Conservation (phyloP, 1,140 invertebrate genomes). For the Micrasema minimum region DNA sequence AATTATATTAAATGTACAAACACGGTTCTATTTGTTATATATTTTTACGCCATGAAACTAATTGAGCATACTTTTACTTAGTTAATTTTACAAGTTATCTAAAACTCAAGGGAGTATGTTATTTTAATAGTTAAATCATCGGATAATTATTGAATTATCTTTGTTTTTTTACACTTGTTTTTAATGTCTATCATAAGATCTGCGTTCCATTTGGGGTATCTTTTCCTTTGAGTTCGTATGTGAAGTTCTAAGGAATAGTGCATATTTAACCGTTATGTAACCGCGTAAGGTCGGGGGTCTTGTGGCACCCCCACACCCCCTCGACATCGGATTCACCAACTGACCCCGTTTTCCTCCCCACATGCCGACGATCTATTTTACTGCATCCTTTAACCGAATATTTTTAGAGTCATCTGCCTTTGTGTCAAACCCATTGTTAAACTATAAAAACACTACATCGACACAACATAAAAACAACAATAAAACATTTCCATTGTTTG, state of each 20-base stretch:
- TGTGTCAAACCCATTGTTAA: not conserved
- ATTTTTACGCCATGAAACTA: slow-evolving; percentile 1
- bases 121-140: not conserved
- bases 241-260: not conserved
- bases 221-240: slow-evolving; percentile 14
- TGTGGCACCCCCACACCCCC: slow-evolving; percentile 6
- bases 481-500: not conserved
- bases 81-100: not conserved
- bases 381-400: not conserved
- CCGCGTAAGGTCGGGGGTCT: slow-evolving; percentile 44
- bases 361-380: slow-evolving; percentile 20
- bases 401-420: not conserved
- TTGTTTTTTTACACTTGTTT: slow-evolving; percentile 11
- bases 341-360: slow-evolving; percentile 33
- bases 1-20: slow-evolving; percentile 5
- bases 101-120: no score
- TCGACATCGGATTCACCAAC: not conserved
- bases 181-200: slow-evolving; percentile 1
- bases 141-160: not conserved
- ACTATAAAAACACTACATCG: not conserved
- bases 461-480: not conserved
- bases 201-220: slow-evolving; percentile 3
- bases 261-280: slow-evolving; percentile 46
- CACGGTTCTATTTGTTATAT: not conserved
- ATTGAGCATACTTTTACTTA: slow-evolving; percentile 6